These are phyloP conservation scores for Crax fasciolata DNA, from an alignment of 2,797 vertebrate species.

Conservation along the genomic window DNA sequence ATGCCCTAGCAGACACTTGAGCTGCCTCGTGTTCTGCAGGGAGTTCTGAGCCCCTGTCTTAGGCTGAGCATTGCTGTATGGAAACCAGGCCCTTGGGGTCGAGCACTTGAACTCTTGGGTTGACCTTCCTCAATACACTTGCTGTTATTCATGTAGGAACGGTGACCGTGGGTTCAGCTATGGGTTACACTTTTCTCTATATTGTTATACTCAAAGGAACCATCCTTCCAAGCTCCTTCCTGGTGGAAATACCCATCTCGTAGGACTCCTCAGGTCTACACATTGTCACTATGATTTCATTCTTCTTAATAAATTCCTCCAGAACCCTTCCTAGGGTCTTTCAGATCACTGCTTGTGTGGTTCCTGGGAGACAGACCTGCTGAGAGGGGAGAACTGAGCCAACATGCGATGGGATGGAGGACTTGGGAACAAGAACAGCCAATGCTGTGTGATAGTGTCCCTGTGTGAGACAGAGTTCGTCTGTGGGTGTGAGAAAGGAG, in stretches of 20 bases:
- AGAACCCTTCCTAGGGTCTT: not conserved
- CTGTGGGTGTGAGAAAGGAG: constrained; percentile 57
- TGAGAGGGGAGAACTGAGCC: not conserved
- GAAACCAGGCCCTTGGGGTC: not conserved
- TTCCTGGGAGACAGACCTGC: not conserved
- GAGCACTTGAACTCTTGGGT: not conserved
- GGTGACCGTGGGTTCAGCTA: not conserved
- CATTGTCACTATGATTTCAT: not conserved
- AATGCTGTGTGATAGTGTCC: not conserved
- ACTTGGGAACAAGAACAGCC: not conserved
- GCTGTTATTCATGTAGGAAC: too few relatives aligned
- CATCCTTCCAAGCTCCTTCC: not conserved
- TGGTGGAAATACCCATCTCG: not conserved
- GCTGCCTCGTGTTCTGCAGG: not conserved
- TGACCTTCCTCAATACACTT: not conserved
- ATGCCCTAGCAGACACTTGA: not conserved
- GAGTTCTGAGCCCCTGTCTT: not conserved
- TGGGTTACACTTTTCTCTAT: not conserved
- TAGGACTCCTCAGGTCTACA: not conserved
- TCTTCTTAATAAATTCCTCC: not conserved
- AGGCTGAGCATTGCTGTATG: not conserved
- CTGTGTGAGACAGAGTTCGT: not conserved
- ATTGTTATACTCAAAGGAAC: not conserved
- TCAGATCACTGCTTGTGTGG: not conserved
- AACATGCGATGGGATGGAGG: accelerated